Base-by-base conservation (phyloP, 2,113 vertebrate genomes). In the Macroglossus sobrinus region DNA sequence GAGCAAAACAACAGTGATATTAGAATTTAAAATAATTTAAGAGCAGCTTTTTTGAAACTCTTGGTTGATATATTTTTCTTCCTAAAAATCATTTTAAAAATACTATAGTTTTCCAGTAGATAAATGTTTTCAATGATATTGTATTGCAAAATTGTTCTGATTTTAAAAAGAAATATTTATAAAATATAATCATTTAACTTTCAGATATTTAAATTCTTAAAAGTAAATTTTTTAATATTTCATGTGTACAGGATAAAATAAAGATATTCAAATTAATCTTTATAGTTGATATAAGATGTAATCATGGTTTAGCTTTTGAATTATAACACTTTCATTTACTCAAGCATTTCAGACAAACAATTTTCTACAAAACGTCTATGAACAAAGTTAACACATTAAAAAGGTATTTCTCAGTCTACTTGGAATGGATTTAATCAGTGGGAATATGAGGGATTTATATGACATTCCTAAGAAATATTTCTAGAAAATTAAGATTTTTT, bases 261-360 rank as follows among this genome's bases (percentile, higher is more conserved):
- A 87, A 8, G 43, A 53, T 95, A 85, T 61, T 86, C 40, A 80
- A 85, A 82, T 89, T 91, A 22, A 85, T 75, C 18, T 71, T 81
- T 88, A 64, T 89, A 79, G 78, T 66, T 89, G 30, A 1, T 76
- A 2, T 86, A 91, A 59, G 30, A 69, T 89, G 5, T 45, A 84
- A 92, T 95, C 57, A 71, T 81, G 30, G 3, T 89, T 95, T 91
- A 89, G 78, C 74, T 96, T 92, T 86, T 43, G 81, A 91, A 89
- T 94, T 85, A 35, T 94, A 97, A 84, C 30, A 85, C 6, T 57
- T 66, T 63, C 61, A 71, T 45, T 78, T 64, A 76, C 68, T 66
- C n/a, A 33, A 74, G 7, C 21, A 89, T 95, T 88, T 75, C 64
- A 93, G 22, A 78, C 55, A 87, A 94, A 87, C 66, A 43, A 80